Percentiles rank a stretch among this genome's conserved stretches.
Conservation (phyloP, 2,888 invertebrate species). For the Oeneis ivallda region DNA sequence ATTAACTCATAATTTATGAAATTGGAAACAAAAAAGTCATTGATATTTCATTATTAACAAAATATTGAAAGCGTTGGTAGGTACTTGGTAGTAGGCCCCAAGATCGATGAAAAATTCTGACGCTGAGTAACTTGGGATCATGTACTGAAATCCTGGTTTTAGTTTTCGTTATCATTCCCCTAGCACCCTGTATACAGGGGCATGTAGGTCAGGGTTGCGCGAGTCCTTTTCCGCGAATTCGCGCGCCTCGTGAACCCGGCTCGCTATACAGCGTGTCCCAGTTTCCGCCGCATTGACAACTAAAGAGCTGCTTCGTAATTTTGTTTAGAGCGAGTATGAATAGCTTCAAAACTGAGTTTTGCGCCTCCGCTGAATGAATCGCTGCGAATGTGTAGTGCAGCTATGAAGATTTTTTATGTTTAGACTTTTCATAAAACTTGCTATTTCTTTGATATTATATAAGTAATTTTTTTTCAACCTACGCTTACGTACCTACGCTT, state of each 20-base stretch:
- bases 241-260: not conserved
- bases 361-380: not conserved
- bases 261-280: slow-evolving; percentile 8
- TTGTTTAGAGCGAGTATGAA: not conserved
- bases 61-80: too few species aligned
- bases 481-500: too few species aligned
- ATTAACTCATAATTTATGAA: too few species aligned
- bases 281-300: slow-evolving; percentile 7
- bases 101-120: too few species aligned
- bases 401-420: not conserved
- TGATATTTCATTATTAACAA: too few species aligned
- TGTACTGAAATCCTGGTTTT: too few species aligned
- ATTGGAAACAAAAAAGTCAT: too few species aligned
- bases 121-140: too few species aligned
- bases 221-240: not conserved
- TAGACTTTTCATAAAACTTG: not conserved
- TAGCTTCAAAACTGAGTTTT: not conserved
- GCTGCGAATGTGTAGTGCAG: not conserved
- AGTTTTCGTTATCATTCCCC: too few species aligned
- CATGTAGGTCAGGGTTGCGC: not conserved
- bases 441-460: too few species aligned
- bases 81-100: too few species aligned
- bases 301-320: slow-evolving; percentile 12
- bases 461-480: not conserved
- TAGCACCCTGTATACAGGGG: too few species aligned